Evolutionary conservation across 2,888 invertebrate genomes (phyloP), one percentile per base, ranked within the genome.

Genomic region (Thereva nobilitata): DNA sequence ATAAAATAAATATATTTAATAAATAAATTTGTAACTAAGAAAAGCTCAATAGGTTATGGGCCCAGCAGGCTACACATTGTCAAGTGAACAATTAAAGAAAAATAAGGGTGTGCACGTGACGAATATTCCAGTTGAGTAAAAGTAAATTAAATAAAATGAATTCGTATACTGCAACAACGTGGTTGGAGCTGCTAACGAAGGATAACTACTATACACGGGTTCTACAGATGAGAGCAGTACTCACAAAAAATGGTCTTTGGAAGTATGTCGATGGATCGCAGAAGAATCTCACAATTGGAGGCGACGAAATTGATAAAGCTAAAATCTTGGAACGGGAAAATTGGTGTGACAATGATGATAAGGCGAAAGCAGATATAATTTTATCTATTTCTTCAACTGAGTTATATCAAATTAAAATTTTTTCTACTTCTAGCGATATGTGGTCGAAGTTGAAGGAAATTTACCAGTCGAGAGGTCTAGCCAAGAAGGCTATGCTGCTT

Each of bases 401-500:
- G 71, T 65, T 78, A 9, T 75, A 76, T 42, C 73, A 75, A 64
- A 67, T 78, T 3, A 74, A 74, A 42, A 68, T 71, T 12, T 79
- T 76, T 66, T 9, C 6, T 4, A 71, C 67, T 37, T 73, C 79
- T 2, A 72, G 72, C 5, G 74, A 75, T 9, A 71, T 79, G 23
- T 82, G 80, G 81, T 10, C 70, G 3, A 79, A 74, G 67, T 70
- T 82, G 23, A 67, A 77, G 55, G 40, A 53, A 3, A 77, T 76
- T 12, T 78, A 77, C 56, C 74, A 77, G 69, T 79, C 78, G n/a
- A 73, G 72, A 50, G 79, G 78, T 4, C 78, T 78, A 1, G 78
- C 79, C 1, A 69, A 76, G 44, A 80, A 80, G 67, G 80, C 79
- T 0, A 78, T 76, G 4, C 67, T 81, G 4, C 67, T 81, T 9